Evolutionary conservation across 2,888 invertebrate genomes (phyloP), one percentile per base, ranked within the genome.

Genomic region (Cataglyphis cursor): DNA sequence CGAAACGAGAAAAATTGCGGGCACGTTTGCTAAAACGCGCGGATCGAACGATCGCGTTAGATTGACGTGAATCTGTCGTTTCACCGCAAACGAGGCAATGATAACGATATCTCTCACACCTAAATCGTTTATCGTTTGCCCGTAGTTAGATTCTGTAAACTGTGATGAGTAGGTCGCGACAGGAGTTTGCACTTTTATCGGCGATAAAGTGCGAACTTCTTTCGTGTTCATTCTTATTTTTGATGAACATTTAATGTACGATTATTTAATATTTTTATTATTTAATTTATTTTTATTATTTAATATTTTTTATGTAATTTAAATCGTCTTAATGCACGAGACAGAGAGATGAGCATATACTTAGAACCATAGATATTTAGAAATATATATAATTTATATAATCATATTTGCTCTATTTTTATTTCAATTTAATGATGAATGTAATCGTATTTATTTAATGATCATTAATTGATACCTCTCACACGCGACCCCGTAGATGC

Each of bases 81-180:
- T 76, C 28, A 35, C 10, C 28, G 10, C 12, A n/a, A 21, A 51
- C 38, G 8, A 54, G 18, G 28, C 38, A 8, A 57, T 15, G 28
- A 9, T 48, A 21, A 61, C 24, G 38, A 78, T 54, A 2, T 57
- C 18, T 8, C n/a, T 35, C 54, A 28, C 15, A n/a, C 31, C 21
- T 28, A 76, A 24, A 24, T 38, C 15, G 5, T 54, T 76, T 57
- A 48, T 64, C 74, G 18, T 21, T 75, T 18, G 0, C 35, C 15
- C 21, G 12, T 6, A 28, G 0, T 12, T 18, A n/a, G 38, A 59
- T 61, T 74, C n/a, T 18, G 18, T 64, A 35, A 75, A 35, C 10
- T 10, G 15, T 10, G 15, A 9, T 10, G 62, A n/a, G 38, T 35
- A 5, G 15, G n/a, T 38, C 38, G 9, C 38, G 6, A 35, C 0